Base-by-base conservation (phyloP, 2,113 vertebrate genomes). In the Microtus pennsylvanicus region DNA sequence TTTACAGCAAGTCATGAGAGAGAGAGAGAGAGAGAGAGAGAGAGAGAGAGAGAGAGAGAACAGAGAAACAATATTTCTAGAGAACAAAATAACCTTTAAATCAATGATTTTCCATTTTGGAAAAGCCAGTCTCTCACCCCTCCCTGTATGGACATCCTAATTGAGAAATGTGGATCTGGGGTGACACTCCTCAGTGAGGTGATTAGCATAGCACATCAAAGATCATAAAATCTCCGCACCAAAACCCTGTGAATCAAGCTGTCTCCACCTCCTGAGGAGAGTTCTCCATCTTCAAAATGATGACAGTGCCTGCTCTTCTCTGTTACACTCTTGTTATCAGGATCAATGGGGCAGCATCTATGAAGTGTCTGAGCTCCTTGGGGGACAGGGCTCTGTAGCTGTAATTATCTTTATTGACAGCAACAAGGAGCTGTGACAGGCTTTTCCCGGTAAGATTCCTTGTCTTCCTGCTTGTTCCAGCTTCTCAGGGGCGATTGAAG, bases 321-420 rank as follows among this genome's bases (percentile, higher is more conserved):
- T 87, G 86, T 45, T 63, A 30, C 61, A 67, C 77, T 95, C 11
- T 0, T 24, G 85, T 65, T 82, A 52, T 26, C 65, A 93, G 89
- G 69, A 87, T 97, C 96, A 58, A 50, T 67, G 95, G 35, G 28
- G 42, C 82, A 55, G 87, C 7, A 0, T 76, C 97, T 70, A 17
- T 52, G 19, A 80, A 81, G 87, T 50, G 89, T 89, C 22, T 50
- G 91, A 75, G 70, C 91, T 90, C 87, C 95, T 91, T 52, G 1
- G 87, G 96, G 94, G 38, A 83, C 87, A 5, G 58, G 2, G 69
- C 61, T 95, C 87, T 90, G 0, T 77, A 83, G 89, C 87, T 87
- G 10, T 81, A 94, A 94, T 95, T 82, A 94, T 90, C 67, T 55
- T 94, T 92, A 95, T n/a, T 91, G 95, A 90, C 81, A 50, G 75